Conservation (phyloP, 2,888 invertebrate species). For the Scrobipalpa costella region DNA sequence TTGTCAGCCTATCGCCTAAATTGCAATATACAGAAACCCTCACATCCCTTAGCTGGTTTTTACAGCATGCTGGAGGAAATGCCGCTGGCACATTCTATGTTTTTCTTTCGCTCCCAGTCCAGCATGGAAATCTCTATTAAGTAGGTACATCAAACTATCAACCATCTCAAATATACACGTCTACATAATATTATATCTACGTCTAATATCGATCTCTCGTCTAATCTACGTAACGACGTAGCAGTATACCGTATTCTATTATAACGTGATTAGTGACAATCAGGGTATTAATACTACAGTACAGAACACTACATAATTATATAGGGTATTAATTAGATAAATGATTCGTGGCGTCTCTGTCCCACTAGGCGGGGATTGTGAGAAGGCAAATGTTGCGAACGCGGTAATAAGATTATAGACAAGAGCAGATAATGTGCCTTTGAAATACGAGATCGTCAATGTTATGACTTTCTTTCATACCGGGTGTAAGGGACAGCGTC, state of each 20-base stretch:
- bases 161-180: too few relatives aligned
- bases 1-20: too few relatives aligned
- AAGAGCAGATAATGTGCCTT: background rate
- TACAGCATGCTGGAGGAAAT: too few relatives aligned
- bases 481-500: too few relatives aligned
- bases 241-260: background rate
- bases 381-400: background rate
- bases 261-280: slow-evolving; percentile 10
- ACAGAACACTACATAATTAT: background rate
- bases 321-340: background rate
- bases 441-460: background rate
- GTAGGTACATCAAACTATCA: too few relatives aligned
- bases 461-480: background rate
- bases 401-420: background rate
- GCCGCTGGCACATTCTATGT: too few relatives aligned
- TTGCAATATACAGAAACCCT: too few relatives aligned
- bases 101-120: too few relatives aligned
- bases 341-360: background rate
- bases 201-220: background rate
- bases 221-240: background rate
- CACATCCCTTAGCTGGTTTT: too few relatives aligned
- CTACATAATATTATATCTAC: background rate
- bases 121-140: too few relatives aligned
- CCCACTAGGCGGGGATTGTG: background rate
- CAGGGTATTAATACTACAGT: background rate